Base-by-base conservation (phyloP, 1,140 invertebrate species). In the Frieseomelitta varia region DNA sequence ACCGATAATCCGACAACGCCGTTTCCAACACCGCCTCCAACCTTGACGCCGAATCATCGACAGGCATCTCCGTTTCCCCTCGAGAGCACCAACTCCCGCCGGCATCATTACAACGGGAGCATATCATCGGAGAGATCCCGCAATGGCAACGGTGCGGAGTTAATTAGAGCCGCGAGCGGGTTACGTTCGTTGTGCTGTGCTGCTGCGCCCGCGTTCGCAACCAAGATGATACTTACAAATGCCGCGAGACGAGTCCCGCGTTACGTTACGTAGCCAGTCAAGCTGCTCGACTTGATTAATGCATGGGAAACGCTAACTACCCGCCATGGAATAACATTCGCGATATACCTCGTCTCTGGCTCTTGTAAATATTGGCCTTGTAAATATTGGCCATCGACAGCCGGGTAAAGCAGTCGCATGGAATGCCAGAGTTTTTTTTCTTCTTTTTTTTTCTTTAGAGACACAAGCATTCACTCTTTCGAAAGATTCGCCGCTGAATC, bases 61-160 rank as follows among this genome's bases (percentile, higher is more conserved):
- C 96, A 97, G 92, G 95, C 96, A 14, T 97, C 96, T 34, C 96
- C 96, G 19, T 97, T 97, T 90, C 96, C 96, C 61, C 92, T 96
- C 75, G 96, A 97, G 92, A 96, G 95, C 90, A 96, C 96, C 76
- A 97, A 96, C 91, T 93, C 95, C 58, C 94, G 96, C 74, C 92
- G 95, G 84, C 94, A 95, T 86, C 95, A 95, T 91, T 96, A 96
- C 91, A 93, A 92, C 79, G 91, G 92, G 74, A 93, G 91, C 83
- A 88, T 92, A 87, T 91, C 92, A 75, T 92, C 92, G 73, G 92
- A 93, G 71, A 91, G 92, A 85, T 92, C 92, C 72, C 92, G 92
- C 68, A 93, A 88, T 80, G 92, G 91, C 78, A 93, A 93, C 78
- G 92, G 92, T 92, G 84, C 85, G 90, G 71, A 80, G 81, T 82